Evolutionary conservation across 2,113 vertebrate genomes (phyloP).

Genomic region (Dipodomys merriami): DNA sequence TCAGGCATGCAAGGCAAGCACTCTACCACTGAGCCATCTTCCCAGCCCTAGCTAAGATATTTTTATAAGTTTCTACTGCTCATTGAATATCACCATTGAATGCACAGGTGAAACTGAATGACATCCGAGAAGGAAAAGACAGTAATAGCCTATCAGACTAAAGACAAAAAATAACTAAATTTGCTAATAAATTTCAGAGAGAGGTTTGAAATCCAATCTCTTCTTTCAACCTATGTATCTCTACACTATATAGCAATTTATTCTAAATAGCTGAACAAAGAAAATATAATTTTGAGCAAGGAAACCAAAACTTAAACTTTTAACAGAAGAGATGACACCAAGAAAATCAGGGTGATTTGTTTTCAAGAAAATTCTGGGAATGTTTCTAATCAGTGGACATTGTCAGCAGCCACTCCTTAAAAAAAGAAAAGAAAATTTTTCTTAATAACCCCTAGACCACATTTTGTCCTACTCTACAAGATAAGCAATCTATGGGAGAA

Average conservation of each 20-base stretch:
- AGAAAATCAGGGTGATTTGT: neutral
- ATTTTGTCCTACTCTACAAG: neutral
- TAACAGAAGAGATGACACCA: neutral
- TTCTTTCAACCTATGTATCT: neutral
- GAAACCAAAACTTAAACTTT: neutral
- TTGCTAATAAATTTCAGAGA: neutral
- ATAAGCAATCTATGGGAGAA: neutral
- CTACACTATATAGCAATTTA: neutral
- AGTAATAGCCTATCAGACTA: neutral
- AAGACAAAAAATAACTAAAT: neutral
- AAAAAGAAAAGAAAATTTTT: neutral
- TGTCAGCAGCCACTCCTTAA: accelerated
- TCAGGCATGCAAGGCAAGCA: too few relatives aligned
- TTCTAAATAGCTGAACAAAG: neutral
- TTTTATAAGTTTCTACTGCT: too few relatives aligned
- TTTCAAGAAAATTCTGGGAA: neutral
- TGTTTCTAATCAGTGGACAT: neutral
- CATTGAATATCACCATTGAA: too few relatives aligned
- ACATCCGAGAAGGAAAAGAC: too few relatives aligned
- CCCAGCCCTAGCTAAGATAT: too few relatives aligned
- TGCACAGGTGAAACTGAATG: too few relatives aligned
- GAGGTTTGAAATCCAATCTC: neutral
- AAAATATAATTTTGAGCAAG: neutral
- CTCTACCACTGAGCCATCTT: too few relatives aligned
- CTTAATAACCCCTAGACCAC: neutral